Conservation (phyloP, 1,140 invertebrate species). For the Apocrypta bakeri region DNA sequence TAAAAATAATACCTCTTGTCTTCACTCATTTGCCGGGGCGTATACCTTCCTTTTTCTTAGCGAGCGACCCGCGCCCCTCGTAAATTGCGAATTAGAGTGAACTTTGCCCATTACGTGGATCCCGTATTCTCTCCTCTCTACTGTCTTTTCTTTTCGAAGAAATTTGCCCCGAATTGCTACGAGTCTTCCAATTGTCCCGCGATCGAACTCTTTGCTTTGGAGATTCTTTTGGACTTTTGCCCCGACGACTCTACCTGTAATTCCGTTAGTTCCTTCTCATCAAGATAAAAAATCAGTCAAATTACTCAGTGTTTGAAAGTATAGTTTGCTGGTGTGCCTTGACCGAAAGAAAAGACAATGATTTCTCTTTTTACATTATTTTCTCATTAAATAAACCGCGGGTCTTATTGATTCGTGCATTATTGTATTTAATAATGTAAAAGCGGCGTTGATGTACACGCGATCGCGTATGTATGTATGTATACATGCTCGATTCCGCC, state of each 20-base stretch:
- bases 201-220: not conserved
- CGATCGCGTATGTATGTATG: not conserved
- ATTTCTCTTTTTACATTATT: slow-evolving; percentile 13
- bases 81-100: slow-evolving; percentile 64
- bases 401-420: slow-evolving; percentile 42
- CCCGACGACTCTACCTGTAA: no score
- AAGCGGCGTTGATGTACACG: not conserved
- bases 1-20: slow-evolving; percentile 66
- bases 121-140: slow-evolving; percentile 7
- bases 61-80: slow-evolving; percentile 40
- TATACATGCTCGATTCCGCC: not conserved
- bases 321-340: not conserved
- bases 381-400: slow-evolving; percentile 46
- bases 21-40: slow-evolving; percentile 59
- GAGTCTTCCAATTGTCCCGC: not conserved
- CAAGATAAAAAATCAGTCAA: no score
- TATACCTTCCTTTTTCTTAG: slow-evolving; percentile 42
- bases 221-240: no score
- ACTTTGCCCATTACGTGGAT: slow-evolving; percentile 57
- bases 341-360: not conserved
- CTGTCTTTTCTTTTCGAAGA: not conserved
- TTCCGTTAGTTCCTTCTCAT: no score
- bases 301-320: not conserved
- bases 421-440: slow-evolving; percentile 52
- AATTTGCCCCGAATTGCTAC: not conserved